A percentile compares a stretch with the other conserved stretches of the same genome.
phyloP scores from a whole-genome alignment of 2,113 vertebrate genomes.

The Coracopsis vasa region DNA sequence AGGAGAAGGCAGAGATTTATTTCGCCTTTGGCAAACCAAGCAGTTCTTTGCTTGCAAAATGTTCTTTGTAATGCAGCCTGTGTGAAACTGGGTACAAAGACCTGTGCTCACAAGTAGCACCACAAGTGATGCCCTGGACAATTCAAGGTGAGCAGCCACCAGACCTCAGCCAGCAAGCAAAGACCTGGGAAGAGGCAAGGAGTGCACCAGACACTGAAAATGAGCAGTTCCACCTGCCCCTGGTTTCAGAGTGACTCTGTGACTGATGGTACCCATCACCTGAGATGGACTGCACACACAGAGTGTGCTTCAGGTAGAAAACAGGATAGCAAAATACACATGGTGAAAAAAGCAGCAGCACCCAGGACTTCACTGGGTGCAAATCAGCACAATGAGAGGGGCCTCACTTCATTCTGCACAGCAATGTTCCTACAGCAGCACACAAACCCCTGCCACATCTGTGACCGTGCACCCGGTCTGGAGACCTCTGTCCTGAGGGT shows the following conservation, averaged over 20 bases:
- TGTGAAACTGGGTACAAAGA: background rate
- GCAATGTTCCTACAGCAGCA: background rate
- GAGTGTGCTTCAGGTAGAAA: background rate
- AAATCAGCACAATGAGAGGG: background rate
- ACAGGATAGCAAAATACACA: background rate
- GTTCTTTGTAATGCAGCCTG: background rate
- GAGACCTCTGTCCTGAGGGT: background rate
- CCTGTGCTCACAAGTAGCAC: background rate
- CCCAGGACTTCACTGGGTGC: rapidly evolving
- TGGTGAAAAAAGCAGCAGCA: rapidly evolving
- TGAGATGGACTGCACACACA: background rate
- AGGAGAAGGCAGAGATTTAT: background rate
- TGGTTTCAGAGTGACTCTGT: background rate
- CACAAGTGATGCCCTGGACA: background rate
- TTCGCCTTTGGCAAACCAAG: background rate
- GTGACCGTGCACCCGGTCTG: rapidly evolving
- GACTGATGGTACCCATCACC: constrained; percentile 1
- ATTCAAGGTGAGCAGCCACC: background rate
- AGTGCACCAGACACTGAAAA: background rate
- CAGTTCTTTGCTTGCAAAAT: background rate
- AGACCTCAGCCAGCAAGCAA: background rate
- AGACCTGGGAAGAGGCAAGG: background rate
- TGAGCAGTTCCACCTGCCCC: background rate
- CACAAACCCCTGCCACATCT: background rate
- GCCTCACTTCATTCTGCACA: rapidly evolving